Percentiles rank a stretch among this genome's conserved stretches.
Conservation (phyloP, 2,888 invertebrate genomes). For the Lepas anatifera region DNA sequence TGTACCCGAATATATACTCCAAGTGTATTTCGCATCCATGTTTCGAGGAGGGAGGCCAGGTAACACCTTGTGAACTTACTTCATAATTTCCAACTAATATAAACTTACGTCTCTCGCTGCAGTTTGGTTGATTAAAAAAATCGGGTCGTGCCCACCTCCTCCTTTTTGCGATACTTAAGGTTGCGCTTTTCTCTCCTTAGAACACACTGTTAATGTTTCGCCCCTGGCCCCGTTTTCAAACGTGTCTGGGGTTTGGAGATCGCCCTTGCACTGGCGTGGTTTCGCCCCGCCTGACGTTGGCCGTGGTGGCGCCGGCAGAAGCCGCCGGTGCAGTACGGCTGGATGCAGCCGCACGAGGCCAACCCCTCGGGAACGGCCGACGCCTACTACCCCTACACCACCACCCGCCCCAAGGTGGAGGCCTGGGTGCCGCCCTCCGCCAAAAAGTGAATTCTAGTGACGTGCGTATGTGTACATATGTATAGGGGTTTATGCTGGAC, state of each 20-base stretch:
- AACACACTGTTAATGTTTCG: neutral
- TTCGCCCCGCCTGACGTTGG: neutral
- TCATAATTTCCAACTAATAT: too few relatives aligned
- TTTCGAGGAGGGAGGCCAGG: too few relatives aligned
- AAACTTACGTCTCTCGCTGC: too few relatives aligned
- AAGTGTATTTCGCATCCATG: too few relatives aligned
- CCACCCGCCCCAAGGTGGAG: slow-evolving; percentile 73
- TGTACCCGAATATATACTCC: too few relatives aligned
- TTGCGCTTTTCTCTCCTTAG: neutral
- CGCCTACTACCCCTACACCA: slow-evolving; percentile 83
- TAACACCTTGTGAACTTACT: too few relatives aligned
- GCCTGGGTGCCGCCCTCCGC: slow-evolving; percentile 59
- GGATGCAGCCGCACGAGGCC: slow-evolving; percentile 74
- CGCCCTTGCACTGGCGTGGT: too few relatives aligned
- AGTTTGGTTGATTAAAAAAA: too few relatives aligned
- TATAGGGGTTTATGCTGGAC: too few relatives aligned
- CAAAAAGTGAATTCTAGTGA: neutral
- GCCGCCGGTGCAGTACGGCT: slow-evolving; percentile 58
- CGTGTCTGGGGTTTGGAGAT: neutral
- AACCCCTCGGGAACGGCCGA: slow-evolving; percentile 62
- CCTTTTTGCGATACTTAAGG: neutral
- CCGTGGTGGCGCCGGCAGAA: slow-evolving; percentile 39
- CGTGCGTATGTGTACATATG: too few relatives aligned
- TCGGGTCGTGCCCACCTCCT: too few relatives aligned
- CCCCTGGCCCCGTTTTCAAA: neutral